These are phyloP conservation scores for Nudaria mundana DNA, from an alignment of 2,888 invertebrate species.

Conservation along the genomic window DNA sequence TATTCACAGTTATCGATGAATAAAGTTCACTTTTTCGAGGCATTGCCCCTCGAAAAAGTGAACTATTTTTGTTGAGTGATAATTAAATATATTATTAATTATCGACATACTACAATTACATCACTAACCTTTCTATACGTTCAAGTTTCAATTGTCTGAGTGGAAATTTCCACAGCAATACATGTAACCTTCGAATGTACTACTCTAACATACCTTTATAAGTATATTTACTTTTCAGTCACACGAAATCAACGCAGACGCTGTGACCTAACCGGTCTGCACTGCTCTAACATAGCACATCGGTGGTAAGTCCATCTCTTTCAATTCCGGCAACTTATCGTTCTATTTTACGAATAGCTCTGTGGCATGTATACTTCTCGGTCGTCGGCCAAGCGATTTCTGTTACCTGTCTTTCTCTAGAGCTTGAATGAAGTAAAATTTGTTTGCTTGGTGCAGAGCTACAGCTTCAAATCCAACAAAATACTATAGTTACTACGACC, in stretches of 20 bases:
- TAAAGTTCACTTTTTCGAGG: no score
- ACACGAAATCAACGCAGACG: conserved; percentile 68
- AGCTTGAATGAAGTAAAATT: conserved; percentile 77
- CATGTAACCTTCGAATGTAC: conserved; percentile 69
- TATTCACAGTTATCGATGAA: no score
- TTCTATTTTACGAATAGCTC: conserved; percentile 81
- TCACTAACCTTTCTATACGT: conserved; percentile 56
- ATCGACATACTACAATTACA: conserved; percentile 35
- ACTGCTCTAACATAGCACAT: conserved; percentile 50
- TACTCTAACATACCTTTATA: conserved; percentile 45
- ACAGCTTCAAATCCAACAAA: conserved; percentile 79
- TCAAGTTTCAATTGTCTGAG: conserved; percentile 78
- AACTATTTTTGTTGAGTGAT: no score
- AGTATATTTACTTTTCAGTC: conserved; percentile 54
- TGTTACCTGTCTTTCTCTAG: conserved; percentile 80
- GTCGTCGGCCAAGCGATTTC: conserved; percentile 78
- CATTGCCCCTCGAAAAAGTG: no score
- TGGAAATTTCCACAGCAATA: conserved; percentile 79
- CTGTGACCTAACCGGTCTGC: conserved; percentile 66
- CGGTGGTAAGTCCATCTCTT: conserved; percentile 55
- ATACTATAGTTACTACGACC: conserved; percentile 71
- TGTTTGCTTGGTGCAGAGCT: conserved; percentile 76
- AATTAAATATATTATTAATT: no score
- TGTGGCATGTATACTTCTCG: conserved; percentile 80
- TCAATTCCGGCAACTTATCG: conserved; percentile 60